Conservation (phyloP, 2,113 vertebrate species). For the Ursus arctos region DNA sequence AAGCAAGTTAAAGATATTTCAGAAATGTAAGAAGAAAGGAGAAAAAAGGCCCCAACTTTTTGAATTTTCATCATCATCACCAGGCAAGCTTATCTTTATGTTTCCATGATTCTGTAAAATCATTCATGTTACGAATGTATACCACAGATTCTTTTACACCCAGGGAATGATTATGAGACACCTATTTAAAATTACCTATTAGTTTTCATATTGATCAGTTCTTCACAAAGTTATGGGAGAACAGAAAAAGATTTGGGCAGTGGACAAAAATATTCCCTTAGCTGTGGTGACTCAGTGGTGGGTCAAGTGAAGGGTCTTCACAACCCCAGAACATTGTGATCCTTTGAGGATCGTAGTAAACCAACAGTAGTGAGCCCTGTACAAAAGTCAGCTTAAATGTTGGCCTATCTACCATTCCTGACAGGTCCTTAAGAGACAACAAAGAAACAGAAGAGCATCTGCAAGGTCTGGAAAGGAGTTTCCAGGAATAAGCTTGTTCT, state of each 20-base stretch:
- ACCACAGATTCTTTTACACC: neutral
- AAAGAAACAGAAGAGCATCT: neutral
- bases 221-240: neutral
- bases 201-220: neutral
- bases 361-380: neutral
- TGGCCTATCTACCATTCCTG: neutral
- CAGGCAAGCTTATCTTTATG: neutral
- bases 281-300: neutral
- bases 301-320: neutral
- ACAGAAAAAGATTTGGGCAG: neutral
- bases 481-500: neutral
- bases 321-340: neutral
- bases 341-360: neutral
- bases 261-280: neutral
- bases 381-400: neutral
- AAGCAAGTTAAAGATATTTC: neutral
- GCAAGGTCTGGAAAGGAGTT: neutral
- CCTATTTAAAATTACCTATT: neutral
- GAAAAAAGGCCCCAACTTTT: neutral
- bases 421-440: neutral
- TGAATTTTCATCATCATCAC: neutral
- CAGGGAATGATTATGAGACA: neutral
- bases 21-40: neutral
- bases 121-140: neutral
- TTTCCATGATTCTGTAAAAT: neutral